Conservation (phyloP, 2,888 invertebrate species). For the Petrophora chlorosata region DNA sequence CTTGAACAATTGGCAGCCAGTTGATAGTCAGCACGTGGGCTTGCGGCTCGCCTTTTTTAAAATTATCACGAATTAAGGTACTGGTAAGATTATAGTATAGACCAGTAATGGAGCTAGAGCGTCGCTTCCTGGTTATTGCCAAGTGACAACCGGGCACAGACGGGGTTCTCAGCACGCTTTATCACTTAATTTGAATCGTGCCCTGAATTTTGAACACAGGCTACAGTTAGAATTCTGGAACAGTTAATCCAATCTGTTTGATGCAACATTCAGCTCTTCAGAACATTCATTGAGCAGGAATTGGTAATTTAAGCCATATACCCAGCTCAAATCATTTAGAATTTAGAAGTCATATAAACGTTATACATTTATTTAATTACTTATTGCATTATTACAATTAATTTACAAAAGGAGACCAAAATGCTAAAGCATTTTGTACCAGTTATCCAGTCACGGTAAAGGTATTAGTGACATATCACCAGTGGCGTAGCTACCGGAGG, state of each 20-base stretch:
- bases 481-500: too few relatives aligned
- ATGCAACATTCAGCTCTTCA: slow-evolving; percentile 38
- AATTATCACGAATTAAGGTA: slow-evolving; percentile 5
- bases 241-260: slow-evolving; percentile 52
- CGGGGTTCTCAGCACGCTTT: slow-evolving; percentile 66
- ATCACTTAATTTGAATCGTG: slow-evolving; percentile 80
- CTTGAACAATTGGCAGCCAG: too few relatives aligned
- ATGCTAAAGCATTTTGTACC: too few relatives aligned
- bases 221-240: slow-evolving; percentile 51
- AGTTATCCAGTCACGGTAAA: too few relatives aligned
- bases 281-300: background rate
- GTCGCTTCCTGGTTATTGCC: slow-evolving; percentile 56
- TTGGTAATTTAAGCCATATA: background rate
- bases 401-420: too few relatives aligned
- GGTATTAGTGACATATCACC: too few relatives aligned
- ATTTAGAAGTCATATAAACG: background rate
- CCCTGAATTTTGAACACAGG: slow-evolving; percentile 60
- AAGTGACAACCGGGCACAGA: slow-evolving; percentile 58
- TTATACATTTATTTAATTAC: background rate
- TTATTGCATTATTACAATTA: too few relatives aligned
- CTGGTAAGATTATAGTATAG: slow-evolving; percentile 5
- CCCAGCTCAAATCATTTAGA: background rate
- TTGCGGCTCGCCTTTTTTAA: too few relatives aligned
- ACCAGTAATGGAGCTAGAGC: slow-evolving; percentile 42
- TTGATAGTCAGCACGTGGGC: too few relatives aligned